Percentiles rank a stretch among this genome's conserved stretches.
Conservation (phyloP, 2,797 vertebrate species). For the Phrynocephalus vlangalii region DNA sequence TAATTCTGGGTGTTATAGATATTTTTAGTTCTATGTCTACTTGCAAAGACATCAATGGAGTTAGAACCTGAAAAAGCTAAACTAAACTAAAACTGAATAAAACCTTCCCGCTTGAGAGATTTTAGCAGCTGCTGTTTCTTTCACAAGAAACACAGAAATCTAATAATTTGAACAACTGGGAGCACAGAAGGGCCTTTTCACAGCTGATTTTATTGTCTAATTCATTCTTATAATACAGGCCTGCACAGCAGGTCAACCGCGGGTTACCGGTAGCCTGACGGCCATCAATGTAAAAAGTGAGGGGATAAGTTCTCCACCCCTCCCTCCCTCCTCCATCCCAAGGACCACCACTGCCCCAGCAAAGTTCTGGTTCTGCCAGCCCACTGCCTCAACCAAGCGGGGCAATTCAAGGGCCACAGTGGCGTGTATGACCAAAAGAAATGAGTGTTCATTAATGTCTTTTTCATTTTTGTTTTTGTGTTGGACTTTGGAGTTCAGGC, state of each 20-base stretch:
- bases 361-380: too few species aligned
- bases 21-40: not conserved
- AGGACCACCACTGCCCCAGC: too few species aligned
- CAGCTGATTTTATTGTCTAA: not conserved
- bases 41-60: not conserved
- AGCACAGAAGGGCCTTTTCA: not conserved
- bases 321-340: too few species aligned
- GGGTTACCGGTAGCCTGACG: too few species aligned
- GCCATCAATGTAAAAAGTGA: too few species aligned
- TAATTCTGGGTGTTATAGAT: not conserved
- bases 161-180: not conserved
- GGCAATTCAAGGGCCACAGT: too few species aligned
- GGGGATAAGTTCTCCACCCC: too few species aligned
- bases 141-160: not conserved
- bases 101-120: not conserved
- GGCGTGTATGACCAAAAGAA: conserved; percentile 5
- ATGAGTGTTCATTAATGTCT: not conserved
- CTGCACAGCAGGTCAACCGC: too few species aligned
- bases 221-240: not conserved
- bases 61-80: not conserved
- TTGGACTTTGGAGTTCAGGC: conserved; percentile 2
- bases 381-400: too few species aligned
- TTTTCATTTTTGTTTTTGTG: not conserved
- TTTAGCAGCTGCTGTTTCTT: not conserved
- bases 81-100: not conserved